Percentiles rank a stretch among this genome's conserved stretches.
These are phyloP conservation scores for Sitta carolinensis DNA, from an alignment of 2,797 vertebrate species.

Conservation along the genomic window DNA sequence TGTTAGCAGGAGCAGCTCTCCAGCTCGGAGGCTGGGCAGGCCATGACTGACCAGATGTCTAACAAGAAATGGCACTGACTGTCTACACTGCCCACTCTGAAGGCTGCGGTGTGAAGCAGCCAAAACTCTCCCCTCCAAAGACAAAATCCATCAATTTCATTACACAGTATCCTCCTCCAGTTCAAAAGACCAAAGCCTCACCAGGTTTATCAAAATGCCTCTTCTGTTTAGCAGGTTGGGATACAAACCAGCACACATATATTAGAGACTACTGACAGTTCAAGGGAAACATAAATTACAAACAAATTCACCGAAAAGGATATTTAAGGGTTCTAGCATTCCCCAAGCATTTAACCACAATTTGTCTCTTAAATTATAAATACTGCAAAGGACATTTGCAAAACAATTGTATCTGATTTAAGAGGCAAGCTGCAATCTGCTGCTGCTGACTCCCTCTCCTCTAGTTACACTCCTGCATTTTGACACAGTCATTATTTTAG, in stretches of 20 bases:
- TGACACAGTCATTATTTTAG: neutral
- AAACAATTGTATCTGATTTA: slow-evolving; percentile 21
- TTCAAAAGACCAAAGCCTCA: neutral
- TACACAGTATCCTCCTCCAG: neutral
- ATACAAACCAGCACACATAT: neutral
- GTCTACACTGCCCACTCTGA: neutral
- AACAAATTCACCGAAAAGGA: neutral
- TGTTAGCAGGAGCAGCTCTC: neutral
- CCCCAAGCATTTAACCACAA: neutral
- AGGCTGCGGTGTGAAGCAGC: neutral
- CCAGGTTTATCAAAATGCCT: neutral
- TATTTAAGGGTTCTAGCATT: neutral
- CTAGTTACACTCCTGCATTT: neutral
- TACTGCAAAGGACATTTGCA: neutral
- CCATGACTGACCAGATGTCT: neutral
- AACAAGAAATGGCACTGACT: neutral
- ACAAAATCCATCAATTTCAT: neutral
- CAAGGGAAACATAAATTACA: neutral
- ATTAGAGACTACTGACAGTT: neutral
- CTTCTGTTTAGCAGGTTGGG: neutral
- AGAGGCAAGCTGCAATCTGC: neutral
- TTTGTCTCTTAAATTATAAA: slow-evolving; percentile 14
- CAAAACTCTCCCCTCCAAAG: neutral
- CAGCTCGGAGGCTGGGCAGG: neutral
- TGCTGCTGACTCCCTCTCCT: neutral